phyloP scores from a whole-genome alignment of 2,113 vertebrate species.

The Sorex fumeus region DNA sequence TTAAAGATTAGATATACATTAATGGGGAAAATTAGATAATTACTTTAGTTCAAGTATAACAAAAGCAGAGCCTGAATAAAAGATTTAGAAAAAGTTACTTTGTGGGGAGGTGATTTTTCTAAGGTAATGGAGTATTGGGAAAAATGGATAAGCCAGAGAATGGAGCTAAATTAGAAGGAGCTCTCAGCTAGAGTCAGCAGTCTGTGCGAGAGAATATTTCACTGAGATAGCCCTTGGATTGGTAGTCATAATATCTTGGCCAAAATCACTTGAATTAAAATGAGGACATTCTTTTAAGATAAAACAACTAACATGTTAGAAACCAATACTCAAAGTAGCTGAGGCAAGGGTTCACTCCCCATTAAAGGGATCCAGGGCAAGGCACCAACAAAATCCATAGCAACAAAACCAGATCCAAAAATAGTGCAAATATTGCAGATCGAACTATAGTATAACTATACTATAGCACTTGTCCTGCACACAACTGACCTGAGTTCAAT shows the following conservation, averaged over 20 bases:
- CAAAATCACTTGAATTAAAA: neutral
- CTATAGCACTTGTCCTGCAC: too few species aligned
- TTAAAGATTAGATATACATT: neutral
- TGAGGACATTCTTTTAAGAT: neutral
- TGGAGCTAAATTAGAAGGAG: neutral
- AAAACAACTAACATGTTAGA: neutral
- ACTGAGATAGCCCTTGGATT: neutral
- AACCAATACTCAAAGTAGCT: neutral
- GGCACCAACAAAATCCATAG: neutral
- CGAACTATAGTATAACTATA: too few species aligned
- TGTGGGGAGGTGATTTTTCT: too few species aligned
- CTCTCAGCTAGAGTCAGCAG: neutral
- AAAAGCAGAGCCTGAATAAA: neutral
- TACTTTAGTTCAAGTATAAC: neutral
- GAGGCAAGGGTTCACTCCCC: accelerated
- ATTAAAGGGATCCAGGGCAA: neutral
- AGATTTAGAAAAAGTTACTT: neutral
- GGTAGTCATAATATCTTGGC: neutral
- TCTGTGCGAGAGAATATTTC: neutral
- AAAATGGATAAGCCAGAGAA: neutral
- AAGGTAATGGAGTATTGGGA: too few species aligned
- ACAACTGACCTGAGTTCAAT: too few species aligned
- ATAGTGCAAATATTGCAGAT: neutral
- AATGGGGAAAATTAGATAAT: neutral
- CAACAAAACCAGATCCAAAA: neutral